These are phyloP conservation scores for Heliconius nattereri DNA, from an alignment of 1,140 invertebrate species.

Conservation along the genomic window DNA sequence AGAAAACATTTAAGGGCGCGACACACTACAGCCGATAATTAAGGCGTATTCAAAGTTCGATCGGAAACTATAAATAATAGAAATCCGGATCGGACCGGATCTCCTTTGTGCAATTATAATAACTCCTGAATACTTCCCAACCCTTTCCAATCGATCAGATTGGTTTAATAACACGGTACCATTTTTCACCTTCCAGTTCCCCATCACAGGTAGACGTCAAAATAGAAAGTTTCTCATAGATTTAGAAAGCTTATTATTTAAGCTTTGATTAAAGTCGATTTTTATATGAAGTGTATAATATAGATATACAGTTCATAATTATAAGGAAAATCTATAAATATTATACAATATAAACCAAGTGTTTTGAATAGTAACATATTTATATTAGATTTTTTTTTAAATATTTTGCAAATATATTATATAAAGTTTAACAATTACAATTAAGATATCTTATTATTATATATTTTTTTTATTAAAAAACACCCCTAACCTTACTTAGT, in stretches of 20 bases:
- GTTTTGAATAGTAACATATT: background rate
- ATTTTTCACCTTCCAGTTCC: constrained; percentile 53
- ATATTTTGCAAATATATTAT: background rate
- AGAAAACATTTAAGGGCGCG: constrained; percentile 64
- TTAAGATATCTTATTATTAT: background rate
- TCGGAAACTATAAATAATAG: constrained; percentile 80
- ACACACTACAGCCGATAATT: constrained; percentile 74
- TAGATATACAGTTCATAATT: too few species aligned
- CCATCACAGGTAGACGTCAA: constrained; percentile 57
- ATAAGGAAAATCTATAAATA: too few species aligned
- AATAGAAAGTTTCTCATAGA: constrained; percentile 14
- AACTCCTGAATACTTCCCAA: constrained; percentile 57
- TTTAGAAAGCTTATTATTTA: background rate
- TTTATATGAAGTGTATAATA: too few species aligned
- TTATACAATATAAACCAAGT: too few species aligned
- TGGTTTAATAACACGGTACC: constrained; percentile 73
- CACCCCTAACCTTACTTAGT: constrained; percentile 9
- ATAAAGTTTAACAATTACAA: background rate
- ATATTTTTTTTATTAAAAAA: background rate
- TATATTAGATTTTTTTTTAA: background rate
- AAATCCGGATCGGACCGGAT: constrained; percentile 75
- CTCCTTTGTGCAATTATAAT: constrained; percentile 76
- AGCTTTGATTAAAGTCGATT: background rate
- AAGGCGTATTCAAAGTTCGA: constrained; percentile 76
- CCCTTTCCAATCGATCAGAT: constrained; percentile 74